Conservation (phyloP, 2,113 vertebrate species). For the Canis aureus region DNA sequence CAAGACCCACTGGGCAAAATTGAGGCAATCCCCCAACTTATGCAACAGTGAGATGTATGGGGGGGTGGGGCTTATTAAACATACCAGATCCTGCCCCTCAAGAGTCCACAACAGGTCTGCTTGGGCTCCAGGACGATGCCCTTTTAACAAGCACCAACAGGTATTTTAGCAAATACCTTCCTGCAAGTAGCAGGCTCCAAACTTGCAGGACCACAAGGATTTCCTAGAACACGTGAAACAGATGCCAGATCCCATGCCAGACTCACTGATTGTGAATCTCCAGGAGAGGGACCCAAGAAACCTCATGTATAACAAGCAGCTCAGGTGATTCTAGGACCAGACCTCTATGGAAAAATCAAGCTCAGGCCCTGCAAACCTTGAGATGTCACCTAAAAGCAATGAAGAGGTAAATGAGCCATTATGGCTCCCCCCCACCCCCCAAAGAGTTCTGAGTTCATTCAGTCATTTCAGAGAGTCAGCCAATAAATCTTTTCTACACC, state of each 20-base stretch:
- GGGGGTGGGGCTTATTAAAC: background rate
- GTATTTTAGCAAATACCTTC: background rate
- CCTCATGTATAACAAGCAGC: background rate
- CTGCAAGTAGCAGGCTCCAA: background rate
- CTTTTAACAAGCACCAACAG: background rate
- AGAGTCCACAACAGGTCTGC: no score
- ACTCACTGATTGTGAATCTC: background rate
- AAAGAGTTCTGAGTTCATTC: background rate
- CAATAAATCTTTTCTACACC: background rate
- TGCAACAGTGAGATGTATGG: background rate
- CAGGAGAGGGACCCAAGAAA: background rate
- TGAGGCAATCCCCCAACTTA: fast-evolving
- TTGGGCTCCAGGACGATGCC: background rate
- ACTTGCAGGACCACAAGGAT: background rate
- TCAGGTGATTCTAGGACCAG: background rate
- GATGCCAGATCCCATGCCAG: background rate
- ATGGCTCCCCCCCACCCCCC: background rate
- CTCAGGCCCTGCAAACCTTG: background rate
- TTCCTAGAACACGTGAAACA: background rate
- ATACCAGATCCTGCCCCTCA: background rate
- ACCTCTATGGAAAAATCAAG: background rate
- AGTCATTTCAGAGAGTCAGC: background rate
- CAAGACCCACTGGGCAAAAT: background rate
- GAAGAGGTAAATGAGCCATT: background rate
- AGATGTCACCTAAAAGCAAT: background rate